Conservation (phyloP, 2,888 invertebrate genomes). For the Phasia obesa region DNA sequence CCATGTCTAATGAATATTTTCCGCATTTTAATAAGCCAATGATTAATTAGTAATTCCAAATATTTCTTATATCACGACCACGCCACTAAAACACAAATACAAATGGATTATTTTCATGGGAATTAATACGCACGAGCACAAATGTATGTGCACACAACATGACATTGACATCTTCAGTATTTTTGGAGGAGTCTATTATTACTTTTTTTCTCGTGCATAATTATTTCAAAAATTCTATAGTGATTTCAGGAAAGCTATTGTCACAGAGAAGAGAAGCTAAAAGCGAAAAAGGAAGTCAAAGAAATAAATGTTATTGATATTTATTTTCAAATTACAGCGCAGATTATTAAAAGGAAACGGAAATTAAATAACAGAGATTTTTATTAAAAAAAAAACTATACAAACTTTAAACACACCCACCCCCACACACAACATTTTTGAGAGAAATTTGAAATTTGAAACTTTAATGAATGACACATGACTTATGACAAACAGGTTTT, state of each 20-base stretch:
- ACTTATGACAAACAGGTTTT: neutral
- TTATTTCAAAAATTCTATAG: slow-evolving; percentile 59
- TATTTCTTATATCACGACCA: slow-evolving; percentile 57
- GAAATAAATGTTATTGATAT: slow-evolving; percentile 55
- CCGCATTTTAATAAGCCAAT: slow-evolving; percentile 68
- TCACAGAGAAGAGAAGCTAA: neutral
- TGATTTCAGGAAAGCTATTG: no score
- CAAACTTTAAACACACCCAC: neutral
- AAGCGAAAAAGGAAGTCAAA: no score
- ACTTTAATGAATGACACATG: slow-evolving; percentile 38
- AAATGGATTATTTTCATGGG: neutral
- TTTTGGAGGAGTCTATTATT: slow-evolving; percentile 21
- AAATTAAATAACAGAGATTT: slow-evolving; percentile 28
- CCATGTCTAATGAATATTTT: slow-evolving; percentile 61
- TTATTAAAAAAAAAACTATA: slow-evolving; percentile 3
- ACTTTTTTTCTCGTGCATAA: slow-evolving; percentile 22
- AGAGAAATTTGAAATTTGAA: slow-evolving; percentile 43
- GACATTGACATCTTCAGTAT: slow-evolving; percentile 61
- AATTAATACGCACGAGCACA: neutral
- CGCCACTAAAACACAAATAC: neutral
- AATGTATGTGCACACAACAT: slow-evolving; percentile 25
- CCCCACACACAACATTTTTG: neutral
- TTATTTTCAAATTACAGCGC: slow-evolving; percentile 37
- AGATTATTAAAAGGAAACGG: slow-evolving; percentile 33
- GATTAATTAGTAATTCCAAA: slow-evolving; percentile 70